Evolutionary conservation across 2,888 invertebrate genomes (phyloP), one percentile per base, ranked within the genome.

Genomic region (Ophioninae sp.): DNA sequence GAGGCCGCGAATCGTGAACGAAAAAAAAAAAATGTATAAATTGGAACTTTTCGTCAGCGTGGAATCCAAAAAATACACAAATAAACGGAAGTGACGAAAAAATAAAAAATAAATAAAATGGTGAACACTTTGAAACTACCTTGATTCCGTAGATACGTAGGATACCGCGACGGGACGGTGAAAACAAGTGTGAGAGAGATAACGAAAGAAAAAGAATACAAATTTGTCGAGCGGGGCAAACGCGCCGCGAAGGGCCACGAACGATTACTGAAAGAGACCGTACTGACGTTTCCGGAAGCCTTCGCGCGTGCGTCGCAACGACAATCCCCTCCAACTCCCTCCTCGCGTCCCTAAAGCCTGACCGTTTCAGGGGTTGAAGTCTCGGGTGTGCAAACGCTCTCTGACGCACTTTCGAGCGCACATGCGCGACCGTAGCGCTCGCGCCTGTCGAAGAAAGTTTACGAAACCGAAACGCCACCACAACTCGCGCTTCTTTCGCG

Each of bases 191-290:
- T 50, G 50, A 17, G 20, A 62, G 39, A 44, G n/a, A 39, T 21
- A 56, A 68, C 59, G 21, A 68, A 67, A 57, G 67, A 37, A 73
- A 61, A 73, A 39, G 57, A n/a, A 73, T 73, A 50, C 73, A 73
- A 44, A 73, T 56, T 21, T 39, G 61, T 41, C 62, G 10, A 62
- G 37, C 21, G 68, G 70, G 74, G 70, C 79, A 50, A 84, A 75
- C 81, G 79, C 81, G 80, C 81, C 76, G 76, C 65, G 74, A 80
- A 79, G 82, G 77, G 72, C 68, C 78, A 83, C 82, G 82, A 83
- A 86, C 86, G 85, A 86, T 78, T 84, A 87, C 85, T 87, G 86
- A 62, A 84, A 74, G 79, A 78, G 79, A 84, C 61, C 84, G 81
- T 80, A 68, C 84, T 86, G 86, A 84, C 86, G 85, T 86, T 81